phyloP scores from a whole-genome alignment of 2,888 invertebrate genomes.

The Cheilosia scutellata region DNA sequence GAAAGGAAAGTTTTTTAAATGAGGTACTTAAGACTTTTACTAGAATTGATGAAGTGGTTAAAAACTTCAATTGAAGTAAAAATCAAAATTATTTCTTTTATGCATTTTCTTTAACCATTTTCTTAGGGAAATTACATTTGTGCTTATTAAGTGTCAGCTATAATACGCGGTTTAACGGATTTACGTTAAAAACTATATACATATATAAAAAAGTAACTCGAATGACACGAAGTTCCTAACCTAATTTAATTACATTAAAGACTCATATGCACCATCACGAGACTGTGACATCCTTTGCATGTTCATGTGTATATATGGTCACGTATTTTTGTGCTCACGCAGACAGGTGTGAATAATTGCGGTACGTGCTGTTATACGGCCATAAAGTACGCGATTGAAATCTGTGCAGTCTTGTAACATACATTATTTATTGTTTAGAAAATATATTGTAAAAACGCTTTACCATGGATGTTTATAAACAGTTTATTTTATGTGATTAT shows the following conservation, averaged over 20 bases:
- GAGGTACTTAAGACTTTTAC: slow-evolving; percentile 62
- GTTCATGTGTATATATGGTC: slow-evolving; percentile 54
- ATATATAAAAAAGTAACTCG: background rate
- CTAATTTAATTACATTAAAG: slow-evolving; percentile 43
- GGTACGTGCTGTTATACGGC: slow-evolving; percentile 48
- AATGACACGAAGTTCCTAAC: background rate
- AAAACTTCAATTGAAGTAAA: slow-evolving; percentile 51
- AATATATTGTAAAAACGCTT: background rate
- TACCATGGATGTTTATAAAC: background rate
- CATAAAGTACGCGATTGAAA: slow-evolving; percentile 27
- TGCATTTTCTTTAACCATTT: background rate
- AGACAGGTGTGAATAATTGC: slow-evolving; percentile 69
- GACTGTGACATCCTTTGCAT: slow-evolving; percentile 22
- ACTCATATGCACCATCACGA: slow-evolving; percentile 20
- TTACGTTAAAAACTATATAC: background rate
- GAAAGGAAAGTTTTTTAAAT: slow-evolving; percentile 32
- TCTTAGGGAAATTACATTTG: background rate
- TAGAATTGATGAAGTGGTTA: slow-evolving; percentile 63
- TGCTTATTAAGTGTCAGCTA: no score
- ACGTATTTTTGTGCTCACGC: slow-evolving; percentile 61
- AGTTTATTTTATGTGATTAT: background rate
- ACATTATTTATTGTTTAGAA: slow-evolving; percentile 1
- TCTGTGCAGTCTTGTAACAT: slow-evolving; percentile 20
- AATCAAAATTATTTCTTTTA: slow-evolving; percentile 32
- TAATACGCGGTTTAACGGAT: no score